Conservation (phyloP, 92 coral and sea anemone genomes). For the Porites rus region DNA sequence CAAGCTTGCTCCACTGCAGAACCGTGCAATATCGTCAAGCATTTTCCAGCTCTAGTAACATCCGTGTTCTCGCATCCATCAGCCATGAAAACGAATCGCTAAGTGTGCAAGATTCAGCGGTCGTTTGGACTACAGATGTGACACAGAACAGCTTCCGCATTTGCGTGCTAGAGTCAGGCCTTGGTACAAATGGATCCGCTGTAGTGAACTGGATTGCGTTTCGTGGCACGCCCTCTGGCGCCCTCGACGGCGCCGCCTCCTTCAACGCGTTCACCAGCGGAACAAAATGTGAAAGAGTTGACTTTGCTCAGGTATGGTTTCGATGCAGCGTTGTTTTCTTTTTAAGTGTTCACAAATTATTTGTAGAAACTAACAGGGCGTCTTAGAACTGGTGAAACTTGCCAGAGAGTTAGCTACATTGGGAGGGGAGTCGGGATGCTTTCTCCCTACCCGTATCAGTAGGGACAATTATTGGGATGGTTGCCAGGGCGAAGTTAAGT, state of each 20-base stretch:
- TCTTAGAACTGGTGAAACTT: too few relatives aligned
- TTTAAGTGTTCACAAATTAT: too few relatives aligned
- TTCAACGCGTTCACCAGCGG: conserved; percentile 63
- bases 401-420: too few relatives aligned
- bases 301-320: conserved; percentile 47
- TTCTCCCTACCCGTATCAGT: too few relatives aligned
- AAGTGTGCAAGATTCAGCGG: conserved; percentile 56
- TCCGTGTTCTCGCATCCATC: conserved; percentile 52
- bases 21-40: conserved; percentile 35
- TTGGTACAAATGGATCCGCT: conserved; percentile 50
- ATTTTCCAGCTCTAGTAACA: conserved; percentile 36
- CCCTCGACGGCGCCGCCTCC: conserved; percentile 49
- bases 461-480: too few relatives aligned
- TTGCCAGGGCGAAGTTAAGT: too few relatives aligned
- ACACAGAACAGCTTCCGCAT: conserved; percentile 49
- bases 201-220: conserved; percentile 64
- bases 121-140: conserved; percentile 53
- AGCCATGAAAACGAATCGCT: conserved; percentile 27
- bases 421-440: too few relatives aligned
- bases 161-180: conserved; percentile 59
- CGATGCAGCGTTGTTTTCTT: background rate
- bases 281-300: conserved; percentile 52
- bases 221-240: conserved; percentile 59
- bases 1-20: conserved; percentile 30
- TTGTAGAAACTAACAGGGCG: too few relatives aligned